phyloP scores from a whole-genome alignment of 2,113 vertebrate species.

The Ptilonorhynchus violaceus region DNA sequence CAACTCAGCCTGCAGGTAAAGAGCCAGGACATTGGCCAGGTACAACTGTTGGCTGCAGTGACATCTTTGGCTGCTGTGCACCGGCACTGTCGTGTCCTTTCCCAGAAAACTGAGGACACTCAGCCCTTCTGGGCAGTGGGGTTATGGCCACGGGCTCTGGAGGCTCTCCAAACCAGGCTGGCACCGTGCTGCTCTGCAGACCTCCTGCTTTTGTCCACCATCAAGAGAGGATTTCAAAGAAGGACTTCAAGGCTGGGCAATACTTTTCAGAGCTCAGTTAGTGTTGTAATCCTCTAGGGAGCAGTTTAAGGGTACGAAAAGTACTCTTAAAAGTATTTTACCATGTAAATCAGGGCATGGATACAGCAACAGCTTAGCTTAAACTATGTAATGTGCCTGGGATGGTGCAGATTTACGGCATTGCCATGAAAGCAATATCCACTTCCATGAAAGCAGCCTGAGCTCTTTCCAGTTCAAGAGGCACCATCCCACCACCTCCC shows the following conservation, averaged over 20 bases:
- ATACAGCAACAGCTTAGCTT: neutral
- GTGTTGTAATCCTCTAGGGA: neutral
- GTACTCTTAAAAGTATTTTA: neutral
- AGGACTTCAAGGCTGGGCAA: neutral
- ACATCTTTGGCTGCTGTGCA: neutral
- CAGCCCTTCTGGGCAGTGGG: rapidly evolving
- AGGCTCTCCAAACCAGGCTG: neutral
- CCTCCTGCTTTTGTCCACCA: neutral
- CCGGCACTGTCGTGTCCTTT: rapidly evolving
- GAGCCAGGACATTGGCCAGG: neutral
- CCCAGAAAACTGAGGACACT: neutral
- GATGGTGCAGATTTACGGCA: neutral
- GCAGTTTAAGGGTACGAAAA: neutral
- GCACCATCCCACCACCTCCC: neutral
- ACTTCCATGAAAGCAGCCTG: neutral
- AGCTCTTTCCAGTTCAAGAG: neutral
- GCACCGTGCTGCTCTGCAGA: rapidly evolving
- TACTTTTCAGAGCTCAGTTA: neutral
- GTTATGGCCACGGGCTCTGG: neutral
- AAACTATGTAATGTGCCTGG: neutral
- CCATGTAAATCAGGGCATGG: neutral
- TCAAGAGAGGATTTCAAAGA: neutral
- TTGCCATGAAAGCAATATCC: neutral
- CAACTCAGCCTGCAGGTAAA: neutral
- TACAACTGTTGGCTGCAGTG: neutral